Base-by-base conservation (phyloP, 2,888 invertebrate genomes). In the Blomia tropicalis region DNA sequence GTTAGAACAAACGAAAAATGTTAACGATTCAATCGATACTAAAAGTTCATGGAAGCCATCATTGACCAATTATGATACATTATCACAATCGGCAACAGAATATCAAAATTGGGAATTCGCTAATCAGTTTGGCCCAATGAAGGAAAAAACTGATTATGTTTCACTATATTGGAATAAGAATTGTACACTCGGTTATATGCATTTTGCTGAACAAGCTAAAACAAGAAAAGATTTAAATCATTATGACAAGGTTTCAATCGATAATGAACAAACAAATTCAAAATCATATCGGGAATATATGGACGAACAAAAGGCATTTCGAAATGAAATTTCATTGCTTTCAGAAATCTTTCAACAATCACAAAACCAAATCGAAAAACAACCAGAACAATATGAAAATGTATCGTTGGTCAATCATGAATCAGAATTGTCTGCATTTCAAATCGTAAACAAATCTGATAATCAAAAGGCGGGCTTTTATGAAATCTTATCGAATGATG, bases 371-470 rank as follows among this genome's bases (percentile, higher is more conserved):
- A 7, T 7, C 17, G 36, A 36, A 7, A 17, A 36, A 11, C 7
- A 17, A 11, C 36, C 51, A 11, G 22, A 14, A 11, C 51, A 22
- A 47, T 17, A 14, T 41, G 14, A n/a, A 27, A 7, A n/a, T 11
- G n/a, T 47, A 22, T 47, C 51, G 7, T 27, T 47, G 51, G 51
- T 27, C 7, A 47, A 47, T 27, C 51, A 47, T n/a, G 51, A 47
- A 19, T 22, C 51, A 14, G 51, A 47, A 27, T 47, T n/a, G 51
- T 11, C 7, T 27, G 51, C 51, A 7, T 47, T 47, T 47, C 51
- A 47, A 27, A n/a, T 11, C 7, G 36, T 36, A 36, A 36, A 17
- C 36, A 36, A 7, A 11, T 11, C 36, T 17, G 17, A 11, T 17
- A 17, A 7, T 17, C 7, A 7, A 7, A 7, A 7, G 22, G 22